These are phyloP conservation scores for Lutjanus argentimaculatus DNA, from an alignment of 2,797 vertebrate genomes.

Conservation along the genomic window DNA sequence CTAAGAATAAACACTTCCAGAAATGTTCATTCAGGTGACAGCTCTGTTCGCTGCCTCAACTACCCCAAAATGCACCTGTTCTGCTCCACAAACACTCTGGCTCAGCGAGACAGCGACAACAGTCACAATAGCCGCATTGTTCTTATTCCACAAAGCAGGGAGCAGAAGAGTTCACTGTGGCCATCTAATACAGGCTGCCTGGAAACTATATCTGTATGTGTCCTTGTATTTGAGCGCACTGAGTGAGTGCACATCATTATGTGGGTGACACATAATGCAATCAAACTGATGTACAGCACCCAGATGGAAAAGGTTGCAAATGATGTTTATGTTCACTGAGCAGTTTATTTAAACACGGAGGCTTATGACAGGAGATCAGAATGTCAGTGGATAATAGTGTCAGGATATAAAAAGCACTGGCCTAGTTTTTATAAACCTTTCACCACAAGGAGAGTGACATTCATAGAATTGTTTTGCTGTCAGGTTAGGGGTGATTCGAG, in stretches of 20 bases:
- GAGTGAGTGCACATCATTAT: neutral
- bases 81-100: constrained; percentile 34
- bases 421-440: constrained; percentile 44
- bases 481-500: neutral
- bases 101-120: constrained; percentile 42
- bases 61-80: constrained; percentile 37
- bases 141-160: constrained; percentile 34
- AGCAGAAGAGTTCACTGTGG: constrained; percentile 52
- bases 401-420: constrained; percentile 26
- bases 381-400: constrained; percentile 19
- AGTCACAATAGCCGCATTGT: constrained; percentile 69
- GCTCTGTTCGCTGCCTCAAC: neutral
- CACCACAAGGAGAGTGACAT: neutral
- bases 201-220: constrained; percentile 3
- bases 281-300: neutral
- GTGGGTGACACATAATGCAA: constrained; percentile 12
- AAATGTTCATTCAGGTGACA: constrained; percentile 1
- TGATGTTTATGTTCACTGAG: neutral
- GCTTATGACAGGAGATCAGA: neutral
- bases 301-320: constrained; percentile 4
- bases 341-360: neutral
- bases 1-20: constrained; percentile 1
- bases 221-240: neutral
- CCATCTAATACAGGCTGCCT: constrained; percentile 21
- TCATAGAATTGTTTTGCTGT: neutral